Base-by-base conservation (phyloP, 2,888 invertebrate species). In the Harpagoxenus sublaevis region DNA sequence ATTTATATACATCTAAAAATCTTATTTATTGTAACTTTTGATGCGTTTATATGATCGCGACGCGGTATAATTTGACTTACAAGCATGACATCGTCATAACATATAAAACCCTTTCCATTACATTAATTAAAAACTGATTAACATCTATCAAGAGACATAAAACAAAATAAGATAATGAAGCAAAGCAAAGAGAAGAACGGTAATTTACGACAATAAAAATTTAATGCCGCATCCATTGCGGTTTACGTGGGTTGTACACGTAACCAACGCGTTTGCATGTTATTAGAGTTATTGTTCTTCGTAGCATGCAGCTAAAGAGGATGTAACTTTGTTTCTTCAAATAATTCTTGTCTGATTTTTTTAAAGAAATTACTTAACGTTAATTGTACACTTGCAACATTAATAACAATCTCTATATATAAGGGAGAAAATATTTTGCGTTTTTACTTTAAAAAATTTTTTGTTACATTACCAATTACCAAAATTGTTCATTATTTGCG, bases 211-310 rank as follows among this genome's bases (percentile, higher is more conserved):
- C 2, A 45, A 62, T 60, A n/a, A 60, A n/a, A 60, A 74, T 74
- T 74, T 62, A 74, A 31, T n/a, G 31, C n/a, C 12, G 23, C 23
- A 55, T 71, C 4, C 45, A 62, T 48, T 60, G 60, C 31, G 31
- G 31, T 74, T 71, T 73, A 35, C n/a, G 5, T 70, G n/a, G 6
- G 10, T 18, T 62, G 28, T 74, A 31, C 45, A 62, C 31, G 62
- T 48, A 71, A 23, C n/a, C 18, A 45, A 28, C 31, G 28, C 31
- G 73, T 74, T 74, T 74, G 62, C n/a, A 74, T 74, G 45, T 62
- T 35, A 48, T 31, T 31, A 48, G 23, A 63, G 10, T 12, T n/a
- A n/a, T n/a, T 45, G 18, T 65, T 53, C 35, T 6, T 35, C 10
- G 5, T 39, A 39, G 6, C 5, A 23, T n/a, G n/a, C 28, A 35